Conservation (phyloP, 2,113 vertebrate species). For the Muntiacus muntjak region DNA sequence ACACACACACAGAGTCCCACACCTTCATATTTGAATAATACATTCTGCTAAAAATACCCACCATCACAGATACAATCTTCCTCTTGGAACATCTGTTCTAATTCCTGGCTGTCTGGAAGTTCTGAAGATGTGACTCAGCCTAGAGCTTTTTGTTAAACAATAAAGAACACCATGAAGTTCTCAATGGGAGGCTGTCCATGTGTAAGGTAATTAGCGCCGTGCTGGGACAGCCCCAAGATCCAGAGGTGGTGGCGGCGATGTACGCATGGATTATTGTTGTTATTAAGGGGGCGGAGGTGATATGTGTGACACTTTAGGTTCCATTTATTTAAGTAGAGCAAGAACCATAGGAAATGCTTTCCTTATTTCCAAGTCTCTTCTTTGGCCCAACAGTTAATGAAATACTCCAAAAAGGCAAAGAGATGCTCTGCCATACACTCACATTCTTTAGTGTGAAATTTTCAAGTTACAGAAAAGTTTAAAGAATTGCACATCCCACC, state of each 20-base stretch:
- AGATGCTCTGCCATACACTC: background rate
- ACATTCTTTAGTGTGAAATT: background rate
- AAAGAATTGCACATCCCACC: background rate
- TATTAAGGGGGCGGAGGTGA: background rate
- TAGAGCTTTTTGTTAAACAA: background rate
- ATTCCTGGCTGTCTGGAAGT: background rate
- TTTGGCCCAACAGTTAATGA: background rate
- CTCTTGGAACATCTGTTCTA: background rate
- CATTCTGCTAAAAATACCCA: background rate
- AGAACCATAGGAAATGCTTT: background rate
- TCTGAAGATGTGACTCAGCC: background rate
- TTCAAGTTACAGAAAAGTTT: background rate
- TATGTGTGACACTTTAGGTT: background rate
- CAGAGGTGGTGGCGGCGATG: rapidly evolving
- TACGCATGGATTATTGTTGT: background rate
- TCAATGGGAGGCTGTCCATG: background rate
- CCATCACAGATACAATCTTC: background rate
- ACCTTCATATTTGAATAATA: background rate
- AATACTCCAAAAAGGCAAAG: background rate
- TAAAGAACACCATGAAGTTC: background rate
- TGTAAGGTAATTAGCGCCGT: background rate
- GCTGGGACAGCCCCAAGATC: background rate
- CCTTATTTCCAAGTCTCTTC: background rate
- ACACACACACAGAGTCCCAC: no score
- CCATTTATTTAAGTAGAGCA: background rate